Conservation (phyloP, 1,140 invertebrate species). For the Ips typographus region DNA sequence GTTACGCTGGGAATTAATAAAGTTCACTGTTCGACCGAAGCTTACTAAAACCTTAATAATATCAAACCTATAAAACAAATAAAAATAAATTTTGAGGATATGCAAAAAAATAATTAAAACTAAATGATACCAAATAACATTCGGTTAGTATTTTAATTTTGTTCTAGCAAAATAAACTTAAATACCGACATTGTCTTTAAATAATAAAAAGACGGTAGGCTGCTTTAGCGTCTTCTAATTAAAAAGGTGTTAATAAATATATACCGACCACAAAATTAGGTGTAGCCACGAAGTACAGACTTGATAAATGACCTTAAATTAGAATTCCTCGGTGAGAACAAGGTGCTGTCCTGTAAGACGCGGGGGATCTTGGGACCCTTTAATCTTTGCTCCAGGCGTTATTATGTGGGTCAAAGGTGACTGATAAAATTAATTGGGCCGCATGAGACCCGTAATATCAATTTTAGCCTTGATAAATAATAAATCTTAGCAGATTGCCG, state of each 20-base stretch:
- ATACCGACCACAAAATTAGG: conserved; percentile 34
- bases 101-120: too few relatives aligned
- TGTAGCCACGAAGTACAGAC: conserved; percentile 25
- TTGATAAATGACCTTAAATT: conserved; percentile 37
- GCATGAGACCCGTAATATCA: background rate
- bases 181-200: too few relatives aligned
- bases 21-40: too few relatives aligned
- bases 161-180: too few relatives aligned
- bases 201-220: background rate
- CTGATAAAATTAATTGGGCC: conserved; percentile 26
- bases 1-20: too few relatives aligned
- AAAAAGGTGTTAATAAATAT: conserved; percentile 36
- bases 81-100: too few relatives aligned
- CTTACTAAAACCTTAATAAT: too few relatives aligned
- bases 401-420: conserved; percentile 28
- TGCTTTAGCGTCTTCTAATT: conserved; percentile 21
- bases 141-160: too few relatives aligned
- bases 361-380: conserved; percentile 15
- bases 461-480: too few relatives aligned
- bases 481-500: too few relatives aligned
- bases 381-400: conserved; percentile 24
- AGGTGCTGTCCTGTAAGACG: conserved; percentile 29
- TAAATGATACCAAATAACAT: too few relatives aligned
- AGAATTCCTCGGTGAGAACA: conserved; percentile 35
- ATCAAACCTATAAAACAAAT: too few relatives aligned